Evolutionary conservation across 2,113 vertebrate genomes (phyloP).

Genomic region (Rhinolophus sinicus): DNA sequence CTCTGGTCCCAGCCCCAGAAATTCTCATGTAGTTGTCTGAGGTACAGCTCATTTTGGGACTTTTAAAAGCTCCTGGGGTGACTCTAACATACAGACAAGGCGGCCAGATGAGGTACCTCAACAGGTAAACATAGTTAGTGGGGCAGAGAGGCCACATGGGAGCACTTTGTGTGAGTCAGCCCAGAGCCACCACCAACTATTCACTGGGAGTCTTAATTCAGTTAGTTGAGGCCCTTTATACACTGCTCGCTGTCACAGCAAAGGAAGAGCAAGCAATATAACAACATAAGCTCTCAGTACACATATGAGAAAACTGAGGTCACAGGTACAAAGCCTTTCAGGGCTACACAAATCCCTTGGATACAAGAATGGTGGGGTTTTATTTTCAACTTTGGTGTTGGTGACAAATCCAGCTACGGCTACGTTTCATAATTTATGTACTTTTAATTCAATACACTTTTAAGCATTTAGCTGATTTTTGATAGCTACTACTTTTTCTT

Average conservation of each 20-base stretch:
- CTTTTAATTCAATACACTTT: neutral
- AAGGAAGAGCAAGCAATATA: neutral
- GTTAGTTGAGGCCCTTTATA: neutral
- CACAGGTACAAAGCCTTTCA: neutral
- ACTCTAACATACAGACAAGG: neutral
- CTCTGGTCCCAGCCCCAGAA: neutral
- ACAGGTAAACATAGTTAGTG: neutral
- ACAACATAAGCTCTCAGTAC: neutral
- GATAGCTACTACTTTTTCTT: neutral
- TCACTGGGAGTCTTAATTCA: neutral
- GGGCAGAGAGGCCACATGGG: neutral
- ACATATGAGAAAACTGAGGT: neutral
- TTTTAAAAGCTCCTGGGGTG: neutral
- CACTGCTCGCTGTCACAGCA: neutral
- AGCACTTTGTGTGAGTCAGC: neutral
- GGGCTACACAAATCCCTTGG: neutral
- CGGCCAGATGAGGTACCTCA: neutral
- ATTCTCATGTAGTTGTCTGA: neutral
- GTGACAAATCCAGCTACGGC: neutral
- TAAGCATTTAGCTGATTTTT: slow-evolving; percentile 9
- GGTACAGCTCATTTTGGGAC: neutral
- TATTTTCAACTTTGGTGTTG: neutral
- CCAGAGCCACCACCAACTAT: neutral
- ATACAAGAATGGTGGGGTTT: neutral
- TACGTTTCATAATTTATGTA: neutral